These are phyloP conservation scores for Selenia dentaria DNA, from an alignment of 2,888 invertebrate species.

Conservation along the genomic window DNA sequence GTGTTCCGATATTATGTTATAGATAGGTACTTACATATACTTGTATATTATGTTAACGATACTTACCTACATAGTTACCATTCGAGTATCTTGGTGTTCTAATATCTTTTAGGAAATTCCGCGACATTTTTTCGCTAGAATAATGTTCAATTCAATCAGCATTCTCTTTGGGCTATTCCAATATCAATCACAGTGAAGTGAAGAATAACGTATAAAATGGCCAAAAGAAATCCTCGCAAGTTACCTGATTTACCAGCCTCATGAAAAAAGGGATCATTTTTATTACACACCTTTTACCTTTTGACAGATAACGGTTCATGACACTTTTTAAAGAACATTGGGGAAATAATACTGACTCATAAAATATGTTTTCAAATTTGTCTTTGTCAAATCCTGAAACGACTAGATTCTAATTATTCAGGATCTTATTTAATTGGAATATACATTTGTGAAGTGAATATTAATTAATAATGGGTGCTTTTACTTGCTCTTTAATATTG, in stretches of 20 bases:
- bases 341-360: neutral
- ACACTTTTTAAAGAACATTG: neutral
- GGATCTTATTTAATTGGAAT: too few species aligned
- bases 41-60: too few species aligned
- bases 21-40: too few species aligned
- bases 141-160: too few species aligned
- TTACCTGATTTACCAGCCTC: neutral
- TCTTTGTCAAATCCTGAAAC: slow-evolving; percentile 3
- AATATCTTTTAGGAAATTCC: too few species aligned
- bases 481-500: too few species aligned
- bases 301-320: slow-evolving; percentile 1
- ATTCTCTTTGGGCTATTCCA: neutral
- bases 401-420: too few species aligned
- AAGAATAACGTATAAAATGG: neutral
- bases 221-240: neutral
- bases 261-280: slow-evolving; percentile 1
- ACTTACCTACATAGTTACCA: too few species aligned
- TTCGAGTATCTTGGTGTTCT: too few species aligned
- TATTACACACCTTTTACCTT: neutral
- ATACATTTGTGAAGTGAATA: too few species aligned
- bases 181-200: neutral
- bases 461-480: slow-evolving; percentile 7
- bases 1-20: too few species aligned
- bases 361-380: neutral
- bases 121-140: too few species aligned